Conservation (phyloP, 2,113 vertebrate genomes). For the Hirundichthys speculiger region DNA sequence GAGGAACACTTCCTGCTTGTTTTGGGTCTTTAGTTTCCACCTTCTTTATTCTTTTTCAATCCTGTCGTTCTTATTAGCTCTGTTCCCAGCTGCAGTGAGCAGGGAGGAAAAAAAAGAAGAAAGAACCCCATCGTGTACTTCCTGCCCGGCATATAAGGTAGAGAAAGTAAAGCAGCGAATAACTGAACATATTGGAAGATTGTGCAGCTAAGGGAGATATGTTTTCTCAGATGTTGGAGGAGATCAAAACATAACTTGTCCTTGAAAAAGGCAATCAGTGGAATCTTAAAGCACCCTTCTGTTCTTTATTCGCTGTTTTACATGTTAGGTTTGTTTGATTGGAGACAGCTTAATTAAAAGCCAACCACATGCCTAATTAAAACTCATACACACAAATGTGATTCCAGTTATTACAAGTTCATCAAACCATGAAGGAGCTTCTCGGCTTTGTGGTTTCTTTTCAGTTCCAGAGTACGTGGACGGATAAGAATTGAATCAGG, state of each 20-base stretch:
- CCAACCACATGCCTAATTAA: neutral
- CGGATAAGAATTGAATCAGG: too few species aligned
- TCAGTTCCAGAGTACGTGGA: too few species aligned
- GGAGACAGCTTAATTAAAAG: neutral
- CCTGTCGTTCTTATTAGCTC: too few species aligned
- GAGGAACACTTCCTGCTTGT: too few species aligned
- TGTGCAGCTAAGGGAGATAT: neutral
- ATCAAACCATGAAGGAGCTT: neutral
- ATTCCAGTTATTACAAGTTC: neutral
- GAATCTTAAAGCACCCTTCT: neutral
- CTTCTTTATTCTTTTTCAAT: too few species aligned
- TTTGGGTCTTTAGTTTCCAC: too few species aligned
- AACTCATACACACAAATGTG: neutral
- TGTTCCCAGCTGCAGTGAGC: too few species aligned
- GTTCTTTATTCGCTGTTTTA: neutral
- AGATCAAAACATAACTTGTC: constrained; percentile 1
- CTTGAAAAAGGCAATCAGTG: neutral
- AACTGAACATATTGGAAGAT: neutral
- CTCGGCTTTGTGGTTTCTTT: too few species aligned
- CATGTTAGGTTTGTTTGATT: neutral
- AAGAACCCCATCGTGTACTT: too few species aligned
- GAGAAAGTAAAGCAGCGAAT: too few species aligned
- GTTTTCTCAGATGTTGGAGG: neutral
- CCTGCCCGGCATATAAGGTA: too few species aligned
- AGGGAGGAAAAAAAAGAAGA: too few species aligned